Conservation (phyloP, 2,113 vertebrate species). For the Ardeotis arabs region DNA sequence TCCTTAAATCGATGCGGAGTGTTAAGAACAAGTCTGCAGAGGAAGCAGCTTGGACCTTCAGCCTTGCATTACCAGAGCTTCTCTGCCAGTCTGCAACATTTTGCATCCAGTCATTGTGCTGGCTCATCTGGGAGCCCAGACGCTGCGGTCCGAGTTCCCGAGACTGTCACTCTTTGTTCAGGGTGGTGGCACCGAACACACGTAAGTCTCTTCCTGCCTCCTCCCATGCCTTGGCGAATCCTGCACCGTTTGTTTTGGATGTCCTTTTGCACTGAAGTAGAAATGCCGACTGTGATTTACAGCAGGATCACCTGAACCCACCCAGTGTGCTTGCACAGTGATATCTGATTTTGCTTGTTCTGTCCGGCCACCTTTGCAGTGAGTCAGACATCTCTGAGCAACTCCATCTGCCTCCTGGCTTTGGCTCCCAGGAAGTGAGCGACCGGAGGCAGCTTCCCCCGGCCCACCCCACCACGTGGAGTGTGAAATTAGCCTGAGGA, state of each 20-base stretch:
- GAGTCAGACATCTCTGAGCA: slow-evolving; percentile 44
- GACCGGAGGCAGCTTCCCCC: neutral
- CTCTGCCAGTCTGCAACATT: neutral
- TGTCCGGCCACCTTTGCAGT: neutral
- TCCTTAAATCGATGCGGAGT: neutral
- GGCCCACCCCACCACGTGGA: neutral
- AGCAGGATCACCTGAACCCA: slow-evolving; percentile 15
- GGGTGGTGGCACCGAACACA: neutral
- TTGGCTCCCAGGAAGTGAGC: slow-evolving; percentile 36
- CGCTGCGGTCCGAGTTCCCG: fast-evolving
- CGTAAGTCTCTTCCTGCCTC: neutral
- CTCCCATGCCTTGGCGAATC: neutral
- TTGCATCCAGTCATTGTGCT: neutral
- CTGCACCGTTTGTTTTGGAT: neutral
- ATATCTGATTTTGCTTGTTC: slow-evolving; percentile 37
- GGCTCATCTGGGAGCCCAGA: neutral
- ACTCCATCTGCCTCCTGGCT: neutral
- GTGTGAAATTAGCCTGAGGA: neutral
- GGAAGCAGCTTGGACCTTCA: neutral
- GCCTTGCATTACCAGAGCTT: neutral
- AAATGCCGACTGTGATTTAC: neutral
- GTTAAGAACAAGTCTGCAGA: neutral
- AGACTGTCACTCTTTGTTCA: neutral
- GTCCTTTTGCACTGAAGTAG: neutral
- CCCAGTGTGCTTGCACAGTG: neutral